Conservation (phyloP, 1,140 invertebrate species). For the Temnothorax longispinosus region DNA sequence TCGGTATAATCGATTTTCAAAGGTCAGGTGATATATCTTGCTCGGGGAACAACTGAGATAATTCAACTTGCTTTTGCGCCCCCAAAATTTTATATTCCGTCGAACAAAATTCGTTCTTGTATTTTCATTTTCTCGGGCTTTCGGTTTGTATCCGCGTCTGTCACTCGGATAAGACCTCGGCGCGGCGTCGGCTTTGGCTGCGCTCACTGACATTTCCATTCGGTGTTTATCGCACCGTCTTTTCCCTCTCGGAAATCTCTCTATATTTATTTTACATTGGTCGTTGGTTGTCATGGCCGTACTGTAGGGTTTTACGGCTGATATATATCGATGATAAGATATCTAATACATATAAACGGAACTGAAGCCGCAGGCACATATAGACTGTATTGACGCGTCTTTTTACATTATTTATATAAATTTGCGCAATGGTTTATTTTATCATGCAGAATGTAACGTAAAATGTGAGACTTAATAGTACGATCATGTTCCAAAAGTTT, state of each 20-base stretch:
- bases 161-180: constrained; percentile 29
- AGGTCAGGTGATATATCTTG: neutral
- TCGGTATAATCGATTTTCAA: constrained; percentile 3
- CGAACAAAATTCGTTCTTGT: neutral
- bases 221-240: constrained; percentile 27
- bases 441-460: neutral
- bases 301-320: neutral
- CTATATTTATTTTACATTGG: constrained; percentile 35
- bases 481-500: constrained; percentile 1
- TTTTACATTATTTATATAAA: neutral
- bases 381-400: neutral
- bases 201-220: constrained; percentile 43
- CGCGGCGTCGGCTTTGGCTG: constrained; percentile 5
- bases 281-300: neutral
- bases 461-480: constrained; percentile 16
- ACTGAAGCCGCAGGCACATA: neutral
- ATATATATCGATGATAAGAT: neutral
- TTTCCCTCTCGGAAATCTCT: neutral
- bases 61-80: neutral
- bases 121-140: constrained; percentile 54
- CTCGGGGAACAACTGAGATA: neutral
- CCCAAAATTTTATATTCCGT: constrained; percentile 25
- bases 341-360: neutral
- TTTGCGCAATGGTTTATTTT: neutral
- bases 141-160: constrained; percentile 50